Conservation (phyloP, 2,797 vertebrate species). For the Oreochromis grahami region DNA sequence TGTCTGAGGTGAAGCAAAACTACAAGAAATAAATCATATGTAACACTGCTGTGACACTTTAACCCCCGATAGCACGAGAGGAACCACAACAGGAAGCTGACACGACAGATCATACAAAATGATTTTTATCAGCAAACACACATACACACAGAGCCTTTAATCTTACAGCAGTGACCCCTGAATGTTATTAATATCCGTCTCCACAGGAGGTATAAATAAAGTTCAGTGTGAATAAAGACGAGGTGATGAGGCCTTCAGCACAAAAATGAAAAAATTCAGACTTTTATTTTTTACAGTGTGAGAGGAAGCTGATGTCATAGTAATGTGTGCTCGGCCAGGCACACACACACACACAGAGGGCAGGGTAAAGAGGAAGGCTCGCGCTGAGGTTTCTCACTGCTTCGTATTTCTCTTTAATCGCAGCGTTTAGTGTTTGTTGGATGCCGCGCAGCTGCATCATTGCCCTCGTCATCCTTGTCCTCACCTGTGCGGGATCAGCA, state of each 20-base stretch:
- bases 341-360: neutral
- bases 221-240: neutral
- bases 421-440: neutral
- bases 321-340: neutral
- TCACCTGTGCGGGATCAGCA: neutral
- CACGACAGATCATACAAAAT: neutral
- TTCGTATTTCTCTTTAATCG: neutral
- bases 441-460: neutral
- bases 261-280: neutral
- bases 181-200: neutral
- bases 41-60: neutral
- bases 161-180: neutral
- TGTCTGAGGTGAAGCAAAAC: neutral
- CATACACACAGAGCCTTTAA: neutral
- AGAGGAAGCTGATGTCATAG: neutral
- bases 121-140: neutral
- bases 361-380: neutral
- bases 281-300: neutral
- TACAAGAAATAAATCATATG: neutral
- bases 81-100: neutral
- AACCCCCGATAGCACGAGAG: neutral
- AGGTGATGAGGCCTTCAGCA: neutral
- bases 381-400: neutral
- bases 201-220: neutral
- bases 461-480: neutral